A percentile compares a stretch with the other conserved stretches of the same genome.
Conservation (phyloP, 2,113 vertebrate genomes). For the Litocranius walleri region DNA sequence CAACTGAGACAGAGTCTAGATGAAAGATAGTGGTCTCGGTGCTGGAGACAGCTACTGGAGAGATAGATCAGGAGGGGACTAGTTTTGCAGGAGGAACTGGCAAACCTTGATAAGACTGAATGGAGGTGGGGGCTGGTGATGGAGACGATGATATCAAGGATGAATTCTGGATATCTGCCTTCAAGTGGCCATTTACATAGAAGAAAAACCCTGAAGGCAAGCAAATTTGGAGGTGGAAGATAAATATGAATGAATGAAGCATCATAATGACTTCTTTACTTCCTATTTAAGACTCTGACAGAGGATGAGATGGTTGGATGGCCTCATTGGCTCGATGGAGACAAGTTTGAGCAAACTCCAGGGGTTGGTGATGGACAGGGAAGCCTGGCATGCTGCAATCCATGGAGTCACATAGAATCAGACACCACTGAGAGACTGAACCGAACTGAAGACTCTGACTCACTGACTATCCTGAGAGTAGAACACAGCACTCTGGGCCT, state of each 20-base stretch:
- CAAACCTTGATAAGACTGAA: neutral
- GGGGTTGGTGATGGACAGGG: neutral
- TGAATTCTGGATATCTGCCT: neutral
- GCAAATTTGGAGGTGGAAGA: too few species aligned
- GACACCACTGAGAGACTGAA: neutral
- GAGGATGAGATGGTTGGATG: neutral
- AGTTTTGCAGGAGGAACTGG: neutral
- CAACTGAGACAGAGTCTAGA: fast-evolving
- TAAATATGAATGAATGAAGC: neutral
- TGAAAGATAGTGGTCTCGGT: neutral
- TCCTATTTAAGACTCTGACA: neutral
- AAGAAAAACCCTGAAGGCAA: neutral
- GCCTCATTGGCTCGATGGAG: neutral
- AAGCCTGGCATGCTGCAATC: neutral
- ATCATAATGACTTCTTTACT: neutral
- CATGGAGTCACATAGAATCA: neutral
- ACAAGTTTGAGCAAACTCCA: neutral
- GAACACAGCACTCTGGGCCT: neutral
- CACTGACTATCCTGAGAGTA: neutral
- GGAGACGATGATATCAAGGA: neutral
- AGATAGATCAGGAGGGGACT: neutral
- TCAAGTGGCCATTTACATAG: neutral
- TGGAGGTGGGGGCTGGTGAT: neutral
- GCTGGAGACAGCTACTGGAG: too few species aligned
- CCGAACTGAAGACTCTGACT: neutral